Evolutionary conservation across 2,113 vertebrate species (phyloP).

Genomic region (Ammodramus savannarum): DNA sequence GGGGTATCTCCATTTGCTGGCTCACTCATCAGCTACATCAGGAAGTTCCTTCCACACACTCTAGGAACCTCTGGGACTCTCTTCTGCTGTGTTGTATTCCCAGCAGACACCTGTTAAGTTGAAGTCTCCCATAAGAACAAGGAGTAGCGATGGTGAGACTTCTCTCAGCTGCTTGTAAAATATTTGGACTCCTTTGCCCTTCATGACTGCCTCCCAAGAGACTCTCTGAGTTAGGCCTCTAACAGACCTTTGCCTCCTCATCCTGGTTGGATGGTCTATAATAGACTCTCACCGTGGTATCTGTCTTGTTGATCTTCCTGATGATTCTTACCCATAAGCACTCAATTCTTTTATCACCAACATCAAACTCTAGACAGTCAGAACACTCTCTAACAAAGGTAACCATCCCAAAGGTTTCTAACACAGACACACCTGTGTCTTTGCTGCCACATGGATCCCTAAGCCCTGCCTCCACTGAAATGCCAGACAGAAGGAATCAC

Average conservation of each 20-base stretch:
- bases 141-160: not conserved
- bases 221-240: no score
- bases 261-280: not conserved
- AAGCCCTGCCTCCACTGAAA: not conserved
- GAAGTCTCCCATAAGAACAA: not conserved
- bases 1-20: not conserved
- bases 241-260: not conserved
- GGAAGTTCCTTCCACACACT: not conserved
- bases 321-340: not conserved
- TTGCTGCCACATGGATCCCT: not conserved
- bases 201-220: no score
- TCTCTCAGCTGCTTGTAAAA: not conserved
- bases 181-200: not conserved
- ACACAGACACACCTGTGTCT: rapidly evolving
- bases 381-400: not conserved
- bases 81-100: not conserved
- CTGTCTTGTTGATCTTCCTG: not conserved
- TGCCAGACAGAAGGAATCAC: not conserved
- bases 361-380: not conserved
- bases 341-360: not conserved
- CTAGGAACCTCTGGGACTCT: not conserved
- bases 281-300: not conserved
- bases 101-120: not conserved
- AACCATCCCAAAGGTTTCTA: not conserved
- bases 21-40: not conserved